Evolutionary conservation across 53 echinoderm and acorn worm genomes (phyloP), one percentile per base, ranked within the genome.

Genomic region (Hippasteria phrygiana): DNA sequence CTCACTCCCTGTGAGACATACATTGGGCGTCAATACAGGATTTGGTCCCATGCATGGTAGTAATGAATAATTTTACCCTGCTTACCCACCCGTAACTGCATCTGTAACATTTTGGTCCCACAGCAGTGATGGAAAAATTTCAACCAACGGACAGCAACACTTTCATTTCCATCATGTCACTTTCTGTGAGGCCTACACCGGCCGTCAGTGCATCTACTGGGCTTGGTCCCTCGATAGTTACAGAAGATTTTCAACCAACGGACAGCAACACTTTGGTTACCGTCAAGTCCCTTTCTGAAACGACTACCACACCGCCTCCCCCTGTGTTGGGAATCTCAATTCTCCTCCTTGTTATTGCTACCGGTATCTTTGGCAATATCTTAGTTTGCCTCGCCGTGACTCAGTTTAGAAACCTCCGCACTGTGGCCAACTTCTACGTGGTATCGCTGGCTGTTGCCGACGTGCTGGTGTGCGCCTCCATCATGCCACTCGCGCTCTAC

Each of bases 341-440:
- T 45, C 50, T 72, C 12, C 41, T 74, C 34, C 56, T 94, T 1
- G 93, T 96, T 37, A 94, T 94, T 31, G 41, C 93, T 74, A 59
- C 85, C 38, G 94, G 94, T 17, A 65, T 96, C 33, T 80, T 93
- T 20, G 99, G 99, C 2, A 99, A 99, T 79, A 64, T 93, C 32
- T n/a, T 99, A 71, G 99, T 99, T 16, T 99, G 99, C 56, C 90
- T 99, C 26, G 99, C 99, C 46, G 94, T 99, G 37, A 84, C 80
- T 32, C 89, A 86, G 42, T 89, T 88, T 22, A 74, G 93, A 45
- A 89, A 82, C 13, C 93, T 96, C 16, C 87, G 90, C 56, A 90
- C 90, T 3, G 93, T 99, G 34, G 94, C 91, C 45, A 93, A 98
- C 69, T 93, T 88, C 75, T 98, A 94, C 78, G 65, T 99, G 75